phyloP scores from a whole-genome alignment of 1,140 invertebrate species.

The Lamellibrachia luymesi region DNA sequence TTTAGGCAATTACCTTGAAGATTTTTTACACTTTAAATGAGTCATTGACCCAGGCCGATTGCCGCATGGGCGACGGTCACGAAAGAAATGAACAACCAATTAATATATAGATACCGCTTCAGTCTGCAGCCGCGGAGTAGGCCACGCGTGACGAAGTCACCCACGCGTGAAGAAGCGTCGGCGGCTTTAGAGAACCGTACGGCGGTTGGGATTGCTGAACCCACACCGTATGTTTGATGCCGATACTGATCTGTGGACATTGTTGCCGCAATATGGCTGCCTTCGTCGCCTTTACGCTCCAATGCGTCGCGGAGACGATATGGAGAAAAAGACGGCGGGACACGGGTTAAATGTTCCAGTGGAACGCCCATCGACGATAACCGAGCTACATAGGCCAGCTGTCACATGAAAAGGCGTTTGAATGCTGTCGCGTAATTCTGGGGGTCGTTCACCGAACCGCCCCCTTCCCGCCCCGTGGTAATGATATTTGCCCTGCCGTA shows the following conservation, averaged over 20 bases:
- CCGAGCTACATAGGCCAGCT: neutral
- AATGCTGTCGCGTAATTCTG: neutral
- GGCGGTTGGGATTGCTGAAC: neutral
- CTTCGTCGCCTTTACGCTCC: neutral
- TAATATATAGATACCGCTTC: neutral
- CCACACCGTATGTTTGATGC: neutral
- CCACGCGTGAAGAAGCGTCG: neutral
- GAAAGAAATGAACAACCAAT: neutral
- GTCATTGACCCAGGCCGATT: neutral
- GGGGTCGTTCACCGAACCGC: neutral
- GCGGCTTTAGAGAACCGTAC: neutral
- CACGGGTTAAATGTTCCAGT: neutral
- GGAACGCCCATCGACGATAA: neutral
- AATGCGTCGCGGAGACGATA: neutral
- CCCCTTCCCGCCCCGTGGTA: neutral
- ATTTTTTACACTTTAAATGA: conserved; percentile 6
- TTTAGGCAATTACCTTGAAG: neutral
- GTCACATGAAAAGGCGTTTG: neutral
- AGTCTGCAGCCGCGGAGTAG: neutral
- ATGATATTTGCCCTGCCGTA: neutral
- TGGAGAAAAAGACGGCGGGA: neutral
- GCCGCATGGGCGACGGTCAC: neutral
- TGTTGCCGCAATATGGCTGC: neutral
- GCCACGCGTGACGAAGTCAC: neutral
- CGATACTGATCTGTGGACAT: neutral